Evolutionary conservation across 2,113 vertebrate species (phyloP).

Genomic region (Tricholaema leucomelas): DNA sequence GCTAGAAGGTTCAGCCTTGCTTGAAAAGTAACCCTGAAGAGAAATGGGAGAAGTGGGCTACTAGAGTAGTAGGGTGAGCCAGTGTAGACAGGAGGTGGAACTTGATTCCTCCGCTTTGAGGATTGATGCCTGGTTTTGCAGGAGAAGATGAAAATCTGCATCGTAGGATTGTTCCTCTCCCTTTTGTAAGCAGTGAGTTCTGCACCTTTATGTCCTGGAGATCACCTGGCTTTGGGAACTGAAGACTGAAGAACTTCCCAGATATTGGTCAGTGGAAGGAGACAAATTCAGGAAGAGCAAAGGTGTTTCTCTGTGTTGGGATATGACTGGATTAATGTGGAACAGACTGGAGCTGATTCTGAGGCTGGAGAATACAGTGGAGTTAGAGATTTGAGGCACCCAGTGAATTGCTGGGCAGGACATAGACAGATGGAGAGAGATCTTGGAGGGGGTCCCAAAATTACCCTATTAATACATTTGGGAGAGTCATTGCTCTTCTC

Average conservation of each 20-base stretch:
- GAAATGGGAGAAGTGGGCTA: not conserved
- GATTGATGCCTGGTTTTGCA: not conserved
- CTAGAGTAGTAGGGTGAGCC: not conserved
- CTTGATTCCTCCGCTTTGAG: not conserved
- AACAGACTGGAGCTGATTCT: not conserved
- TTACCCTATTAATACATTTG: constrained; percentile 32
- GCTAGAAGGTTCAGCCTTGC: not conserved
- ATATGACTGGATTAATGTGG: not conserved
- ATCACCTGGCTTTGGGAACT: not conserved
- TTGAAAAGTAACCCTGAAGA: not conserved
- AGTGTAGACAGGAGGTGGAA: not conserved
- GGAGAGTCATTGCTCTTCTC: constrained; percentile 7
- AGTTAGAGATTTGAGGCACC: not conserved
- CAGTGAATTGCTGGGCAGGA: not conserved
- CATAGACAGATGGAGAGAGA: constrained; percentile 48
- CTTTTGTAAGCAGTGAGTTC: not conserved
- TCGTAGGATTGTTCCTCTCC: not conserved
- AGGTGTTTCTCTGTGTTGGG: not conserved
- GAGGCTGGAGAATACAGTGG: not conserved
- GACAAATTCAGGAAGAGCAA: not conserved
- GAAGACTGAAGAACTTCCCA: not conserved
- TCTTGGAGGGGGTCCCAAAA: constrained; percentile 54
- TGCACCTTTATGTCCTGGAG: not conserved
- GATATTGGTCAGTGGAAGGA: not conserved
- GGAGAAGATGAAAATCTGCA: not conserved